Evolutionary conservation across 2,888 invertebrate genomes (phyloP), one percentile per base, ranked within the genome.

Genomic region (Zygogramma bicolorata): DNA sequence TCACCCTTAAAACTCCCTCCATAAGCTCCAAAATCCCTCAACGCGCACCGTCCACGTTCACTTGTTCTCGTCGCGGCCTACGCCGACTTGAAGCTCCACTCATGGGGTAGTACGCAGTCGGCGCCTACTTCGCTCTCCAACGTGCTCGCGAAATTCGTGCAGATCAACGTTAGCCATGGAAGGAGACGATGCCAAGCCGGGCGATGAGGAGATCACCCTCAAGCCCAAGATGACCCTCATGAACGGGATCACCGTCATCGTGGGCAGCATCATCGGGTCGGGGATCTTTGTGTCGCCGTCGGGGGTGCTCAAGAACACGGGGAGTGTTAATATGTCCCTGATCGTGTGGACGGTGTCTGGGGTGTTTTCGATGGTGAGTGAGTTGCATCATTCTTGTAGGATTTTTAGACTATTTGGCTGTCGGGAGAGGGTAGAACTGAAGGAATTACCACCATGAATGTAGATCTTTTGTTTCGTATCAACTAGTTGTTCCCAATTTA

Each of bases 251-350:
- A 97, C 97, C 0, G 97, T 98, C 25, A 98, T 98, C 81, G 97
- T 98, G 59, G 98, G 98, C 5, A 96, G 96, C 81, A 98, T 98
- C 85, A 98, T 98, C 78, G 98, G 98, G 25, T 97, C 97, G 20
- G 98, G 98, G 0, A 98, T 98, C 84, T 98, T 98, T 87, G 96
- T 98, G 65, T 96, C 96, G 13, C 98, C 98, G 0, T 94, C 96
- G 2, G 98, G 98, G 0, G 98, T 98, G 0, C 88, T 98, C 34
- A 91, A 91, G 87, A 90, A 95, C 80, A 96, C 97, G 0, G 98
- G 98, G 58, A 97, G 97, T 79, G 97, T 98, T 0, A 98, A 98
- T 82, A 91, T 95, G 60, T 95, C 98, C 65, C 89, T 99, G 10
- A 87, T 99, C 38, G 97, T 99, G 4, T 99, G 99, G 99, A 90